A percentile compares a stretch with the other conserved stretches of the same genome.
These are phyloP conservation scores for Zosterops hypoxanthus DNA, from an alignment of 2,113 vertebrate genomes.

Conservation along the genomic window DNA sequence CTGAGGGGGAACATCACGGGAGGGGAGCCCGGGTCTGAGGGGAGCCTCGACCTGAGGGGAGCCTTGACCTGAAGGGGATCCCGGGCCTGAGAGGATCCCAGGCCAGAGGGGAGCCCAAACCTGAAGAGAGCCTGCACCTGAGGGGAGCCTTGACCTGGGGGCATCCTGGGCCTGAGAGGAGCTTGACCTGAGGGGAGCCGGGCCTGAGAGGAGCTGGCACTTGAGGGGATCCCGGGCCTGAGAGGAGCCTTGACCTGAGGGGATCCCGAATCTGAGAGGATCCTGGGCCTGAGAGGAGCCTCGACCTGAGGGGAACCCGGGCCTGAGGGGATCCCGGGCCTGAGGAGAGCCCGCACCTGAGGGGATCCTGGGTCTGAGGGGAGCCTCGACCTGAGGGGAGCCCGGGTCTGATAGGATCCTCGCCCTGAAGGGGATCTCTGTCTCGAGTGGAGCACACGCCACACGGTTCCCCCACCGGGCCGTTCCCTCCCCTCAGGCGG, in stretches of 20 bases:
- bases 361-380: background rate
- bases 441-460: background rate
- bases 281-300: accelerated
- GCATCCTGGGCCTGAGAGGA: too few relatives aligned
- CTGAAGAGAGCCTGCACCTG: background rate
- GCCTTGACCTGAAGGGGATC: too few relatives aligned
- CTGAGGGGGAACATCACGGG: background rate
- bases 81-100: background rate
- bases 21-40: background rate
- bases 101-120: accelerated
- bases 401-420: too few relatives aligned
- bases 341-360: background rate
- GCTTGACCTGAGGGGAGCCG: too few relatives aligned
- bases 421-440: too few relatives aligned
- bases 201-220: too few relatives aligned
- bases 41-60: background rate
- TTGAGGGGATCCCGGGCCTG: background rate
- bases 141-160: background rate
- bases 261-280: too few relatives aligned
- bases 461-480: background rate
- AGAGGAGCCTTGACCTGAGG: background rate
- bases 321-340: background rate
- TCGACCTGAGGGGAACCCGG: too few relatives aligned
- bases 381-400: too few relatives aligned
- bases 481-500: background rate